A percentile compares a stretch with the other conserved stretches of the same genome.
phyloP scores from a whole-genome alignment of 2,113 vertebrate genomes.

The Cygnus atratus region DNA sequence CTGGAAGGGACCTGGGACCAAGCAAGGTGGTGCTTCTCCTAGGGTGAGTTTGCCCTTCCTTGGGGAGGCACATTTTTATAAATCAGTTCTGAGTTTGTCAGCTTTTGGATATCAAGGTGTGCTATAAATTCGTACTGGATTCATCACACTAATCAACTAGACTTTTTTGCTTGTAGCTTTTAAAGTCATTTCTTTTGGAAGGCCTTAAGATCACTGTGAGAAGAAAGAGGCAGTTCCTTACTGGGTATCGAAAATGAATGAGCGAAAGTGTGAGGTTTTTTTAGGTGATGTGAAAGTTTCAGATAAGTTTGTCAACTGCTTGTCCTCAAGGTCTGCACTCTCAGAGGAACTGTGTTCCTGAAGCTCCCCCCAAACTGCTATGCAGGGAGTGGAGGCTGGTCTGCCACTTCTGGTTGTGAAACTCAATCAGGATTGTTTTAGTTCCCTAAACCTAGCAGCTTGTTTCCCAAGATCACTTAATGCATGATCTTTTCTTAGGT shows the following conservation, averaged over 20 bases:
- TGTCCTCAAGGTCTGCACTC: background rate
- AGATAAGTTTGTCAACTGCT: background rate
- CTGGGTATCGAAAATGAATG: background rate
- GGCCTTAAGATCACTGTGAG: background rate
- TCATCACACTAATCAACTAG: background rate
- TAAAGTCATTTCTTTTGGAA: background rate
- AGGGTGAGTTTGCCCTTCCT: background rate
- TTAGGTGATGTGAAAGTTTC: background rate
- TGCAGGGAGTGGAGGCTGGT: background rate
- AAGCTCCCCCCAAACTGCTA: background rate
- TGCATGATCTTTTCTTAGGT: background rate
- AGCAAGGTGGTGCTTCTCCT: background rate
- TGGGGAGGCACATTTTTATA: background rate
- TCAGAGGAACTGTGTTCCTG: background rate
- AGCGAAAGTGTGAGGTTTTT: background rate
- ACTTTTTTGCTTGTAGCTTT: background rate
- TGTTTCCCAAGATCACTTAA: background rate
- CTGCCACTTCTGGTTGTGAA: background rate
- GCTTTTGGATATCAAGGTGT: background rate
- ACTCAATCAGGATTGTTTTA: background rate
- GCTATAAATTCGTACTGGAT: background rate
- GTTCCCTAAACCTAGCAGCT: background rate
- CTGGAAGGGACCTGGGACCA: background rate
- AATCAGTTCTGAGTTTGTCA: background rate
- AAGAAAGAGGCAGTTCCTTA: background rate